These are phyloP conservation scores for Sisyra nigra DNA, from an alignment of 2,888 invertebrate species.

Conservation along the genomic window DNA sequence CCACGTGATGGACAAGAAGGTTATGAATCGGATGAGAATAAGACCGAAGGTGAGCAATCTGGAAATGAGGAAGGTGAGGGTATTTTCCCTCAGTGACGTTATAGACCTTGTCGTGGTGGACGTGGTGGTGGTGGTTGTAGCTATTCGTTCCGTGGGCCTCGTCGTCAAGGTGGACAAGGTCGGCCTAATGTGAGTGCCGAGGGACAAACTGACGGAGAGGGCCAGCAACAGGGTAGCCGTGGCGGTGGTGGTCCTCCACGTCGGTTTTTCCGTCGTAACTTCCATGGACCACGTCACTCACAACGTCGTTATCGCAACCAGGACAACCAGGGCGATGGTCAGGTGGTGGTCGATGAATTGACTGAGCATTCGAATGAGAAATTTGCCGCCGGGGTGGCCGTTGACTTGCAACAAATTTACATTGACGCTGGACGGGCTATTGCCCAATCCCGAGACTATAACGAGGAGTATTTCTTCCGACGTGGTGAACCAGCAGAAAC, in stretches of 20 bases:
- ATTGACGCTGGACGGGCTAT: no score
- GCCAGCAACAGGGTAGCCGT: conserved; percentile 24
- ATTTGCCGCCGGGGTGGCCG: no score
- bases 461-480: no score
- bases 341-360: conserved; percentile 26
- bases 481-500: no score
- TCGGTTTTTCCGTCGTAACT: conserved; percentile 61
- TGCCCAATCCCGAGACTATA: no score
- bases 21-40: conserved; percentile 22
- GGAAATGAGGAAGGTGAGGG: conserved; percentile 27
- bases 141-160: conserved; percentile 28
- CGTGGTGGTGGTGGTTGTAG: conserved; percentile 24
- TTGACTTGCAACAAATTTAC: no score
- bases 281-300: conserved; percentile 48
- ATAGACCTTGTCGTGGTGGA: conserved; percentile 30
- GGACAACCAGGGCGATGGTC: conserved; percentile 28
- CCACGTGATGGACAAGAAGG: conserved; percentile 28
- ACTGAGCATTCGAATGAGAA: no score
- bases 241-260: conserved; percentile 32
- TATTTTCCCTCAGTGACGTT: conserved; percentile 27
- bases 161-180: conserved; percentile 27
- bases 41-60: conserved; percentile 21
- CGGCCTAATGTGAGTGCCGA: conserved; percentile 23
- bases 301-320: conserved; percentile 35
- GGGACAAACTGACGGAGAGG: conserved; percentile 21